phyloP scores from a whole-genome alignment of 2,888 invertebrate genomes.

The Cosmopolites sordidus region DNA sequence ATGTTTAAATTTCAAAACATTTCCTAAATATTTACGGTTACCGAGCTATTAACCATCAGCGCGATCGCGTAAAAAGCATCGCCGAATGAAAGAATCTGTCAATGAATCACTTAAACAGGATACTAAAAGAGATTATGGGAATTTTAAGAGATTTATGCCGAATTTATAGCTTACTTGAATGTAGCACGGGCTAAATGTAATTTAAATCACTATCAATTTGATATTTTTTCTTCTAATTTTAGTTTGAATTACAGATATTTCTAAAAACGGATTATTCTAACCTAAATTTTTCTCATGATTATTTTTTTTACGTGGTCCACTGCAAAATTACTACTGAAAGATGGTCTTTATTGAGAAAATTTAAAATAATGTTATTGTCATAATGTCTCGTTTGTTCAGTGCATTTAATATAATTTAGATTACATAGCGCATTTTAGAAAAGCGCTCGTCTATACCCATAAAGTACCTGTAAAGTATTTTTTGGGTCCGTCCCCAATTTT shows the following conservation, averaged over 20 bases:
- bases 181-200: conserved; percentile 9
- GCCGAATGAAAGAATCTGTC: conserved; percentile 12
- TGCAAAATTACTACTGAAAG: too few species aligned
- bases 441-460: too few species aligned
- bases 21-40: conserved; percentile 17
- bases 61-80: conserved; percentile 4
- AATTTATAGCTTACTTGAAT: conserved; percentile 13
- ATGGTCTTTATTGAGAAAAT: too few species aligned
- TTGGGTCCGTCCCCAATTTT: too few species aligned
- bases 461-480: too few species aligned
- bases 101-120: conserved; percentile 16
- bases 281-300: too few species aligned
- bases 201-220: conserved; percentile 12
- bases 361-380: too few species aligned
- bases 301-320: too few species aligned
- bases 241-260: neutral
- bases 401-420: too few species aligned
- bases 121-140: conserved; percentile 14
- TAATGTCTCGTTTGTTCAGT: too few species aligned
- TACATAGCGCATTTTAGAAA: too few species aligned
- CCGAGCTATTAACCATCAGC: conserved; percentile 7
- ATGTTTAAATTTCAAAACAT: conserved; percentile 9
- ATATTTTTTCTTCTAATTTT: conserved; percentile 7
- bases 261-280: too few species aligned
- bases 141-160: conserved; percentile 12